Evolutionary conservation across 2,797 vertebrate species (phyloP).

Genomic region (Helicolenus hilgendorfi): DNA sequence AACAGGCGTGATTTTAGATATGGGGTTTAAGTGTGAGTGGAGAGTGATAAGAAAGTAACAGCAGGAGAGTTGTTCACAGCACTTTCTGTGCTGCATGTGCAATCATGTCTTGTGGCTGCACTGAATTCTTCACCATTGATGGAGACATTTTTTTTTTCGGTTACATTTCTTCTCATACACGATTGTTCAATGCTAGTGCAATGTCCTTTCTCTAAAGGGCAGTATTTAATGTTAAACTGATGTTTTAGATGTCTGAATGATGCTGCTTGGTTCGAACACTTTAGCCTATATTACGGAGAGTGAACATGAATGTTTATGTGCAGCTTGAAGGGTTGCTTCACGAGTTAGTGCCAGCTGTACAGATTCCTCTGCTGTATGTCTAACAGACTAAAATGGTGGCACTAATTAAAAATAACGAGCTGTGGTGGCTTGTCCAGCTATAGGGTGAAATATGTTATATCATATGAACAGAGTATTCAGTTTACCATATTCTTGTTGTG

Average conservation of each 20-base stretch:
- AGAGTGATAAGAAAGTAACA: conserved; percentile 30
- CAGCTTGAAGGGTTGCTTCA: background rate
- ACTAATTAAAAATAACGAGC: conserved; percentile 51
- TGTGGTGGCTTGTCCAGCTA: background rate
- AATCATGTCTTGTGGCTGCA: background rate
- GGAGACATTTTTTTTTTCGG: background rate
- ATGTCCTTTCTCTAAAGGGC: background rate
- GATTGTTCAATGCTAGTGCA: background rate
- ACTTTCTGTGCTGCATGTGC: background rate
- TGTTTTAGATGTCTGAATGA: conserved; percentile 12
- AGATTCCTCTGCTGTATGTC: background rate
- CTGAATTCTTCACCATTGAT: background rate
- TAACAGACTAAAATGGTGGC: background rate
- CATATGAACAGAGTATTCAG: background rate
- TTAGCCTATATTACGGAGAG: background rate
- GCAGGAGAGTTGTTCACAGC: background rate
- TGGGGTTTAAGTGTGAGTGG: background rate
- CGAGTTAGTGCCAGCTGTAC: background rate
- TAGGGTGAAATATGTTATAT: background rate
- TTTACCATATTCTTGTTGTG: background rate
- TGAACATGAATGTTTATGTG: background rate
- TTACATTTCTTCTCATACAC: background rate
- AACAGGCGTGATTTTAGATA: conserved; percentile 26
- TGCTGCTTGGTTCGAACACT: background rate
- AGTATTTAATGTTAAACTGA: background rate